Base-by-base conservation (phyloP, 64 coral and sea anemone genomes). In the Platygyra sinensis region DNA sequence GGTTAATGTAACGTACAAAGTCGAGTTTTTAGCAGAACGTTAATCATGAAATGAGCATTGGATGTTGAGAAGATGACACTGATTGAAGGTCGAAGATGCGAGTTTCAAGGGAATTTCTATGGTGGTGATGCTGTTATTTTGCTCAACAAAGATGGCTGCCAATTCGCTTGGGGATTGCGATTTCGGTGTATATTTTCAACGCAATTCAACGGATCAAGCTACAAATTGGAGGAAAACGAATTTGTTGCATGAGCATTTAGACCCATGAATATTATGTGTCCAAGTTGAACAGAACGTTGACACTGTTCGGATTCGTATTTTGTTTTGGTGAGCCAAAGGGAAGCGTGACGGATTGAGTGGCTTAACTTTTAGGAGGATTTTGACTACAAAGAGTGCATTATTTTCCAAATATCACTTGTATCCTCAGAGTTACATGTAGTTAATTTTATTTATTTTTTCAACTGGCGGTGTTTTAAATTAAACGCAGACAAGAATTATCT, bases 201-300 rank as follows among this genome's bases (percentile, higher is more conserved):
- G 72, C 27, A 75, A 75, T 75, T 33, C 72, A 75, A 75, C 5
- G 72, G 27, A 75, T 75, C 72, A 75, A 75, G n/a, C 72, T 75
- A 33, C 29, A 75, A 75, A 75, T 75, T 28, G 72, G 72, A 75
- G 28, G 72, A 75, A 75, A 75, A 75, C 30, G 8, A 75, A 75
- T 75, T 75, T 75, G 72, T 75, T 75, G 72, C 27, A 75, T 75
- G 72, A 75, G 72, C 72, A 75, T 75, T 62, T 75, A 62, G 18
- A 33, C 38, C 72, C 27, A 17, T 75, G 27, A 75, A 75, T 75
- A 30, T 75, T 75, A 28, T 36, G 72, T 75, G 31, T 75, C 38
- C 72, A 75, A 75, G 72, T 75, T 75, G 72, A 75, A 75, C 72
- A 75, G 72, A 75, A 75, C 27, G 72, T 75, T 75, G 29, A 75